phyloP scores from a whole-genome alignment of 2,888 invertebrate genomes.

The Nomada ferruginata region DNA sequence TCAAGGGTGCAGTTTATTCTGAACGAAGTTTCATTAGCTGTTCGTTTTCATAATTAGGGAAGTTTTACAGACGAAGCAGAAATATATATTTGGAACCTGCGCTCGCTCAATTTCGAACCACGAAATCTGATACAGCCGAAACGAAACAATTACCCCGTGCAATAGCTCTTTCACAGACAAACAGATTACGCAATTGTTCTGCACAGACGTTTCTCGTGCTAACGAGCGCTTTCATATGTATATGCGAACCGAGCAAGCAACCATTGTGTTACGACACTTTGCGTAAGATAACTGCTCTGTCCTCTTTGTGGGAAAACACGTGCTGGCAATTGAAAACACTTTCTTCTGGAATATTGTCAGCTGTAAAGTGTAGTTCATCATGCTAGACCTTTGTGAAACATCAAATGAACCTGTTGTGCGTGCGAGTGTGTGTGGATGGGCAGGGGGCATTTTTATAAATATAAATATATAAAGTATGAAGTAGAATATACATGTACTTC shows the following conservation, averaged over 20 bases:
- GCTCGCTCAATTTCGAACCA: not conserved
- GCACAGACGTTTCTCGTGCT: conserved; percentile 10
- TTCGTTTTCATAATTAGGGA: too few species aligned
- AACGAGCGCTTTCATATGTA: conserved; percentile 5
- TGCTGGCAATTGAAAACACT: not conserved
- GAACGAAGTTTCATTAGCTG: too few species aligned
- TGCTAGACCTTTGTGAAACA: too few species aligned
- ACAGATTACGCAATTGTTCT: conserved; percentile 17
- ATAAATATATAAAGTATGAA: too few species aligned
- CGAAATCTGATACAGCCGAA: not conserved
- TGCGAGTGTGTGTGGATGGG: too few species aligned
- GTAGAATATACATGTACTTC: too few species aligned
- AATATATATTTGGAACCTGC: too few species aligned
- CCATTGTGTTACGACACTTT: not conserved
- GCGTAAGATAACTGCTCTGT: conserved; percentile 15
- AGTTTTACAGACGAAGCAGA: too few species aligned
- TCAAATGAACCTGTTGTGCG: not conserved
- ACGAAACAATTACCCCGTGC: not conserved
- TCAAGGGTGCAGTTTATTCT: not conserved
- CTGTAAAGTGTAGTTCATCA: not conserved
- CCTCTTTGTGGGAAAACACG: not conserved
- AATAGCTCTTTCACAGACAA: conserved; percentile 9
- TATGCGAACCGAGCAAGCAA: conserved; percentile 6
- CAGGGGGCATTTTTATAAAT: too few species aligned
- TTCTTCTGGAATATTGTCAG: not conserved